Evolutionary conservation across 2,888 invertebrate genomes (phyloP).

Genomic region (Nyleta sp.): DNA sequence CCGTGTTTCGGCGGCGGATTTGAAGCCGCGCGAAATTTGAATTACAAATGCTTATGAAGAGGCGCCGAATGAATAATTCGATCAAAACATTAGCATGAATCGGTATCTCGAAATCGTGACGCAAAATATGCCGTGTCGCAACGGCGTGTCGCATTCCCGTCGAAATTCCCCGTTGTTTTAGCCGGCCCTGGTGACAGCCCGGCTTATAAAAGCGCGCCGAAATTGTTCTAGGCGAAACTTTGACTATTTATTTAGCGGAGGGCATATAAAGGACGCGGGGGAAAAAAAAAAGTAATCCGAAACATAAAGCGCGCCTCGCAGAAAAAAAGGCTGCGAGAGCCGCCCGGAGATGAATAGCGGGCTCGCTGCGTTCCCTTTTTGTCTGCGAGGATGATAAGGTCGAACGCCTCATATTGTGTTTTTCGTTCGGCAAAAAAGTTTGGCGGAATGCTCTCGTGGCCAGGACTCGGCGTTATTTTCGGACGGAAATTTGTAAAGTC

Average conservation of each 20-base stretch:
- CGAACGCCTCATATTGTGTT: conserved; percentile 22
- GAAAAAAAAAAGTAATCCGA: conserved; percentile 36
- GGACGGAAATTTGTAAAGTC: background rate
- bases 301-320: conserved; percentile 16
- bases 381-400: conserved; percentile 38
- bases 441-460: background rate
- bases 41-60: conserved; percentile 44
- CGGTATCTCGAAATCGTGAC: conserved; percentile 55
- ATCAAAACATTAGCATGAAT: conserved; percentile 46
- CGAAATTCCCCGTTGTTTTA: conserved; percentile 44
- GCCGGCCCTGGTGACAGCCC: conserved; percentile 28
- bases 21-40: conserved; percentile 26
- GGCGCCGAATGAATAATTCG: conserved; percentile 38
- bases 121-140: conserved; percentile 54
- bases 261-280: conserved; percentile 21
- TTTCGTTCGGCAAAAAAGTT: conserved; percentile 12
- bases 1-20: background rate
- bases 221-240: conserved; percentile 45
- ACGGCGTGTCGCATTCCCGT: conserved; percentile 28
- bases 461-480: no score
- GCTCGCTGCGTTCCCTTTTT: conserved; percentile 28
- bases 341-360: conserved; percentile 41
- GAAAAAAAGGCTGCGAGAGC: conserved; percentile 37
- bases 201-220: conserved; percentile 17
- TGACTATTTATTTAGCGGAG: conserved; percentile 34